Base-by-base conservation (phyloP, 2,113 vertebrate species). In the Zosterops hypoxanthus region DNA sequence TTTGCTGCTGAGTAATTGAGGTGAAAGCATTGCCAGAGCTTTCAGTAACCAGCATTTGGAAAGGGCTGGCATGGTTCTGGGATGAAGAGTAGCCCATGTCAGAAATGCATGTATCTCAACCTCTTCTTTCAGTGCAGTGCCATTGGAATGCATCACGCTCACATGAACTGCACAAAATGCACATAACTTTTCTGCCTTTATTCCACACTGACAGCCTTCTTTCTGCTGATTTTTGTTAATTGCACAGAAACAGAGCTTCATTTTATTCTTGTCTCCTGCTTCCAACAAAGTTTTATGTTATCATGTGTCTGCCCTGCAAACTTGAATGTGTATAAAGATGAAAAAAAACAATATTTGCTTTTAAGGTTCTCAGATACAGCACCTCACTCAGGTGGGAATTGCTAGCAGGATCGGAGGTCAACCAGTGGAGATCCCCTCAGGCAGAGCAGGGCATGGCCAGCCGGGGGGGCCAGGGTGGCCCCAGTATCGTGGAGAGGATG, bases 301-400 rank as follows among this genome's bases (percentile, higher is more conserved):
- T 80, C 82, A 31, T 97, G 68, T 97, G 86, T 97, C 89, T 97
- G 69, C 96, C 96, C 96, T 96, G 65, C 95, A 59, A 97, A 84
- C 84, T 80, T 97, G 61, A 96, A 69, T 97, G 88, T 97, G 63
- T 97, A 81, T 96, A 92, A 97, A 97, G 95, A 97, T 95, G 82
- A 95, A 97, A 90, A 89, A 93, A 78, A 69, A 0, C 90, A 88
- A 96, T 97, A 97, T 97, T 96, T 94, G 94, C 95, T 98, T 95
- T 97, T 88, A 90, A 99, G 99, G 99, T 81, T 98, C 98, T 97
- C 99, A 99, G 97, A 98, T 99, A 95, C 99, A 99, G 95, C 99
- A 99, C 97, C 98, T 99, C 91, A 98, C 98, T 34, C 99, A 99
- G 98, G 98, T 99, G 97, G 99, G 99, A 82, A 95, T 99, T 93